phyloP scores from a whole-genome alignment of 2,797 vertebrate species.

The Ctenochaetus hawaiiensis region DNA sequence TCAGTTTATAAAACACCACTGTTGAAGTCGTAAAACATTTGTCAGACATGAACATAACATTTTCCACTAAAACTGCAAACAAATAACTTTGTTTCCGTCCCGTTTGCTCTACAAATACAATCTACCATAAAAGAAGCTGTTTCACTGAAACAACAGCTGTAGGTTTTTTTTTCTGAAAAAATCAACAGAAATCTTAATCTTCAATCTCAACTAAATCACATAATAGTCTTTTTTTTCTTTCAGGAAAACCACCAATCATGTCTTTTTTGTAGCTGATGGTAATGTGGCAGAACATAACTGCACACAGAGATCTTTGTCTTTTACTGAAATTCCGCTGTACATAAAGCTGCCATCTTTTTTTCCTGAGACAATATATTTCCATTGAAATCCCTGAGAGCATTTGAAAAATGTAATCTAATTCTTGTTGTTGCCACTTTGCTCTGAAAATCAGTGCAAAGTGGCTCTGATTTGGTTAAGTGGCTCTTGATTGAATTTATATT shows the following conservation, averaged over 20 bases:
- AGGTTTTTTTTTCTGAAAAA: too few relatives aligned
- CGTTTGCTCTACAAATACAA: too few relatives aligned
- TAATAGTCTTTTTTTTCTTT: background rate
- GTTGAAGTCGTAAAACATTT: background rate
- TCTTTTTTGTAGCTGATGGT: background rate
- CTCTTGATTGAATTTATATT: background rate
- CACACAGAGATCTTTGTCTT: background rate
- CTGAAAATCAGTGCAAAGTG: too few relatives aligned
- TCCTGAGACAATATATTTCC: background rate
- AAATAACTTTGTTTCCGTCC: background rate
- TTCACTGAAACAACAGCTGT: too few relatives aligned
- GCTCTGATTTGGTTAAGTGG: background rate
- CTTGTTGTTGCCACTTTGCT: background rate
- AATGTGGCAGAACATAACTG: background rate
- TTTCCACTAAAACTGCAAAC: background rate
- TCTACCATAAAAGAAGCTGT: background rate
- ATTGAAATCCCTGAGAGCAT: too few relatives aligned
- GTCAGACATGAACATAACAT: background rate
- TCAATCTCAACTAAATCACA: background rate
- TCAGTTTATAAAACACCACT: background rate
- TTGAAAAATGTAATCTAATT: background rate
- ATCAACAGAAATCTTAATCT: background rate
- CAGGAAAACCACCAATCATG: background rate
- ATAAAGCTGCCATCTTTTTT: background rate
- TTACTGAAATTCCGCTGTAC: background rate